Evolutionary conservation across 2,113 vertebrate species (phyloP), one percentile per base, ranked within the genome.

Genomic region (Sturnira hondurensis): DNA sequence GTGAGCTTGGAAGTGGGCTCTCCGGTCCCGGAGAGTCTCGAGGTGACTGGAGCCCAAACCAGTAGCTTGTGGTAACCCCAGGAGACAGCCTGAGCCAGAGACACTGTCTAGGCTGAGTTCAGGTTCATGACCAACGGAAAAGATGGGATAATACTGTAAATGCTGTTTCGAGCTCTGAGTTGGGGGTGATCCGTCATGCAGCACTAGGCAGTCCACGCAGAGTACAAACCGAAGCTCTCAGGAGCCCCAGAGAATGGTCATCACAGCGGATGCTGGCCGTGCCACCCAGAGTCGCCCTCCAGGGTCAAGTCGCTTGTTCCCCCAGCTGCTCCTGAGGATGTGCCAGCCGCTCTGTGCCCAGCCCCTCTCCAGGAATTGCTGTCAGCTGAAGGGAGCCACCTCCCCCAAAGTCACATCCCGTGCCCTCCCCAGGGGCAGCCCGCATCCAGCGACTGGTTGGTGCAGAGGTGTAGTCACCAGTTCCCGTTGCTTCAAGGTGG

Each of bases 91-190:
- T 36, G n/a, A 61, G 31, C 54, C 83, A 82, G 71, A 84, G 71
- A 74, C 31, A n/a, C 41, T 65, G 38, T 22, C 68, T 74, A 24
- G n/a, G 41, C 77, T 16, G 22, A 94, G 36, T 63, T 93, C 70
- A 43, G 31, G 54, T 85, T 92, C 74, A 0, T 13, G 12, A 20
- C n/a, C 87, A 17, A n/a, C 15, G 41, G 54, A 54, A 76, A 67
- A 1, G 4, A 13, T 0, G 1, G n/a, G 70, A n/a, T 31, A 26
- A 89, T 50, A 31, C 61, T 2, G 13, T 63, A 16, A 13, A 0
- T 58, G 61, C 24, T 56, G 47, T 31, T 68, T 47, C 54, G 28
- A 68, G 24, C 16, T n/a, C 67, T 63, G 33, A 36, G n/a, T 58
- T 47, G 24, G 52, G 15, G 31, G 24, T 58, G 41, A 83, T 65